phyloP scores from a whole-genome alignment of 2,113 vertebrate genomes.

The Numenius arquata region DNA sequence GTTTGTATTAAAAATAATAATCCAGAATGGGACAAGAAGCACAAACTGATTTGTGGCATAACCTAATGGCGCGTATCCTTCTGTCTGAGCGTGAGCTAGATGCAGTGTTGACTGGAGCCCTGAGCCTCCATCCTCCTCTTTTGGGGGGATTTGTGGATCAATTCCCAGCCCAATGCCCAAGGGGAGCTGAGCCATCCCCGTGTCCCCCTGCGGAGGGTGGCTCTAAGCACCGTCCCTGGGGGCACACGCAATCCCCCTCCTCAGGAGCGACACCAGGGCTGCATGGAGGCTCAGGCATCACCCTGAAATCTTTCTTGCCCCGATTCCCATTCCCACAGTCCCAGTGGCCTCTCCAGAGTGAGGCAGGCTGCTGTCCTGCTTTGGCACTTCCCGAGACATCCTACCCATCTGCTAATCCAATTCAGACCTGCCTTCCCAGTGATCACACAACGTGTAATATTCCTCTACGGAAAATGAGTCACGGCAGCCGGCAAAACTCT shows the following conservation, averaged over 20 bases:
- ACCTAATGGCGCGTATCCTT: not conserved
- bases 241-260: not conserved
- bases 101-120: fast-evolving
- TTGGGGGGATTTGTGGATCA: not conserved
- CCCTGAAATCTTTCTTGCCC: not conserved
- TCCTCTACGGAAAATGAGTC: not conserved
- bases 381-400: not conserved
- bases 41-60: not conserved
- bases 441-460: not conserved
- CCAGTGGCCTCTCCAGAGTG: not conserved
- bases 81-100: not conserved
- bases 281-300: not conserved
- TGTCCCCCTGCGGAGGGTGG: not conserved
- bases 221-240: not conserved
- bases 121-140: not conserved
- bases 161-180: not conserved
- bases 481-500: not conserved
- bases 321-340: not conserved
- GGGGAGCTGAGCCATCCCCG: not conserved
- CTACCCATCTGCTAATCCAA: not conserved
- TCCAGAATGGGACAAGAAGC: not conserved
- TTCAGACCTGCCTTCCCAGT: not conserved
- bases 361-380: not conserved
- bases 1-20: not conserved
- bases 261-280: not conserved